Conservation (phyloP, 2,888 invertebrate species). For the Tipula confusa region DNA sequence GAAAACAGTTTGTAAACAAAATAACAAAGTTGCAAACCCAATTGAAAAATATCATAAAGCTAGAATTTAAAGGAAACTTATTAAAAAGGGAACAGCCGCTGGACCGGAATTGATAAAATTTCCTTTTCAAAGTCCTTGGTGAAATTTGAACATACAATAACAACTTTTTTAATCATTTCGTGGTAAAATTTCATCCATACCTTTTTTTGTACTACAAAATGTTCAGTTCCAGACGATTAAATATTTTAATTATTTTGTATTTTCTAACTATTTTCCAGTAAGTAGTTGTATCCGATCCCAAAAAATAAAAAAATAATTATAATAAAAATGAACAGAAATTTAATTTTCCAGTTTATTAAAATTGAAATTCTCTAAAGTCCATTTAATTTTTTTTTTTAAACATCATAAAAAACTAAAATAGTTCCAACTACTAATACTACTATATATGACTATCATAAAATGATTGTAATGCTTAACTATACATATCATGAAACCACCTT, state of each 20-base stretch:
- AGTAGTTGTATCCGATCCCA: not conserved
- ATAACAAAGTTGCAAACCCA: too few species aligned
- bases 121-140: too few species aligned
- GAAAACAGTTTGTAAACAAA: too few species aligned
- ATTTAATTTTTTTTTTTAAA: not conserved
- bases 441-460: not conserved
- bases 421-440: not conserved
- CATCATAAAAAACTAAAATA: not conserved
- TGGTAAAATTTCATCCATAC: not conserved
- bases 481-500: not conserved
- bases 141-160: too few species aligned
- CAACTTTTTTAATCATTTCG: not conserved
- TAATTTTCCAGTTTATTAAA: constrained; percentile 12
- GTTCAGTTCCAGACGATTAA: not conserved
- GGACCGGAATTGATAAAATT: too few species aligned
- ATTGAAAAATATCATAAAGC: too few species aligned
- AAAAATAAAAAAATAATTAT: not conserved
- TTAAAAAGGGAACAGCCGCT: too few species aligned
- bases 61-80: too few species aligned
- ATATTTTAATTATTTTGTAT: not conserved
- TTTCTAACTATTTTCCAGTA: not conserved
- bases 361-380: constrained; percentile 3
- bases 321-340: not conserved
- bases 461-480: too few species aligned
- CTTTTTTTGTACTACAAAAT: not conserved